These are phyloP conservation scores for Sinodicranocentrus sp. DNA, from an alignment of 2,888 invertebrate genomes.

Conservation along the genomic window DNA sequence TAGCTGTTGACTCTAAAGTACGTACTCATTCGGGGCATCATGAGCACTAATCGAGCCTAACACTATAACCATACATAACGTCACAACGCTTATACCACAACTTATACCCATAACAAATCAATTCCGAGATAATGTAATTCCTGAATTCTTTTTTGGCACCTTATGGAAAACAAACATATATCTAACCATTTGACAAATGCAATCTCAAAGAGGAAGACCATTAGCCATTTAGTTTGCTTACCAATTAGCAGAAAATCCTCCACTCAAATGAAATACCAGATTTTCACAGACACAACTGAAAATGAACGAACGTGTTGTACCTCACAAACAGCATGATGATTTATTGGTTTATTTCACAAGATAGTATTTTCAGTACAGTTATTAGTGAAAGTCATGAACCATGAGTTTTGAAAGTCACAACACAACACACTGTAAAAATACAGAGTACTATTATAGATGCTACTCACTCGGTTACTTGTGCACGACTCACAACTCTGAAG, in stretches of 20 bases:
- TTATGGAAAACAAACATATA: too few relatives aligned
- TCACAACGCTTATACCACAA: too few relatives aligned
- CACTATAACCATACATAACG: too few relatives aligned
- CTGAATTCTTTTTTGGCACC: too few relatives aligned
- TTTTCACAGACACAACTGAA: neutral
- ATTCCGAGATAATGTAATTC: too few relatives aligned
- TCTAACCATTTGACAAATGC: too few relatives aligned
- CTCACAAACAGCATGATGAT: neutral
- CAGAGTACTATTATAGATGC: constrained; percentile 19
- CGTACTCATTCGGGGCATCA: too few relatives aligned
- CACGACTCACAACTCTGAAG: constrained; percentile 32
- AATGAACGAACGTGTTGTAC: neutral
- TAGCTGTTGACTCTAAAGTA: too few relatives aligned
- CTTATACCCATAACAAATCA: too few relatives aligned
- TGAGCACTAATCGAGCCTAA: too few relatives aligned
- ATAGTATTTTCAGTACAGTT: neutral
- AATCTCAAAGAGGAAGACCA: too few relatives aligned
- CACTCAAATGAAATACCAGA: neutral
- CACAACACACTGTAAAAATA: neutral
- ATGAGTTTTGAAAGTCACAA: neutral
- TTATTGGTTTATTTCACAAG: neutral
- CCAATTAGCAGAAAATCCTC: neutral
- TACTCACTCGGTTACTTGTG: constrained; percentile 41
- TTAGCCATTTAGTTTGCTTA: neutral
- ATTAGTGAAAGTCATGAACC: neutral